A percentile compares a stretch with the other conserved stretches of the same genome.
Conservation (phyloP, 2,797 vertebrate species). For the Fratercula arctica region DNA sequence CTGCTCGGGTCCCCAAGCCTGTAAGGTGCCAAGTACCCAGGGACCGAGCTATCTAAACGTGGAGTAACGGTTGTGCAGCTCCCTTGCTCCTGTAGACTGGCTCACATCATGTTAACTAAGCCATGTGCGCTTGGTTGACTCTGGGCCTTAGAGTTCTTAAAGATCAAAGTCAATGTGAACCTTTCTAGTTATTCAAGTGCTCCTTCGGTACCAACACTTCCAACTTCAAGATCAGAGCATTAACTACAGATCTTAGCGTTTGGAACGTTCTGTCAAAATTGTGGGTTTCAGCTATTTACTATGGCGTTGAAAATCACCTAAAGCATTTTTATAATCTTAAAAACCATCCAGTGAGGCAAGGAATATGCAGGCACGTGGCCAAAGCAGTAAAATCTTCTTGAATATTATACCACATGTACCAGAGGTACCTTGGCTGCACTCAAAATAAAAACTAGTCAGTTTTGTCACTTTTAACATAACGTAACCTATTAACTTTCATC, state of each 20-base stretch:
- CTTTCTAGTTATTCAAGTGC: background rate
- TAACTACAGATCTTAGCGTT: background rate
- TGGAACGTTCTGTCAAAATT: background rate
- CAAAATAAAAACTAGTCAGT: conserved; percentile 38
- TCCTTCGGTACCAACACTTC: background rate
- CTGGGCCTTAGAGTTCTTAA: background rate
- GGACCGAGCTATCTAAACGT: background rate
- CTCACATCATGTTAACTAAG: background rate
- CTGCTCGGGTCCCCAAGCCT: background rate
- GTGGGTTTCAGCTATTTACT: background rate
- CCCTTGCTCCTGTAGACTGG: background rate
- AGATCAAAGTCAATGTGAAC: background rate
- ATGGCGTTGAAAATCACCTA: background rate
- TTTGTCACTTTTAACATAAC: conserved; percentile 42
- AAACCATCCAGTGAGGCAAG: background rate
- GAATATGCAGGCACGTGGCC: background rate
- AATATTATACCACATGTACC: background rate
- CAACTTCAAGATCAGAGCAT: background rate
- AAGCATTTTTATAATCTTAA: background rate
- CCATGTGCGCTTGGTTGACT: background rate
- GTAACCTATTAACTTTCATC: conserved; percentile 61
- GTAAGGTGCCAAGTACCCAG: background rate
- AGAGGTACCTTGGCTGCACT: conserved; percentile 2
- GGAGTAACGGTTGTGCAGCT: background rate
- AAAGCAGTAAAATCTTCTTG: conserved; percentile 26